Percentiles rank a stretch among this genome's conserved stretches.
phyloP scores from a whole-genome alignment of 2,888 invertebrate species.

The Cataglyphis cursor region DNA sequence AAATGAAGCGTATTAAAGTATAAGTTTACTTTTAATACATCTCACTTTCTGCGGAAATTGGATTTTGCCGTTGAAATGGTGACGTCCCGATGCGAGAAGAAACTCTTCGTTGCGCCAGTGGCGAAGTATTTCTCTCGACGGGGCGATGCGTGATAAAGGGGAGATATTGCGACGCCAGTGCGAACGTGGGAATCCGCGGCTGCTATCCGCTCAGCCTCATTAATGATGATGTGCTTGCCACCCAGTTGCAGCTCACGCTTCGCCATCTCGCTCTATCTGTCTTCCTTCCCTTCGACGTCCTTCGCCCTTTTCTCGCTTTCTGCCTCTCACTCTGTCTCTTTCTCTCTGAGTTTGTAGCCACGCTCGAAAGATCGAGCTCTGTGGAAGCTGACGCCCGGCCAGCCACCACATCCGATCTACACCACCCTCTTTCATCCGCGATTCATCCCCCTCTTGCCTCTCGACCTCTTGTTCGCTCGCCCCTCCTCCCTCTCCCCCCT shows the following conservation, averaged over 20 bases:
- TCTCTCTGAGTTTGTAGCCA: constrained; percentile 62
- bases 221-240: constrained; percentile 93
- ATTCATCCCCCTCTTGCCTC: constrained; percentile 26
- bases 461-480: constrained; percentile 37
- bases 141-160: constrained; percentile 77
- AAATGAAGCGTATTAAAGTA: no score
- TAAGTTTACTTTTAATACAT: constrained; percentile 1
- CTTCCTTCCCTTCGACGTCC: constrained; percentile 79
- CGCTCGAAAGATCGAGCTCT: constrained; percentile 64
- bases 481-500: neutral
- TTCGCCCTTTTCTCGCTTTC: constrained; percentile 31
- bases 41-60: constrained; percentile 5
- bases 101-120: constrained; percentile 69
- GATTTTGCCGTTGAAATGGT: constrained; percentile 9
- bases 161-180: constrained; percentile 83
- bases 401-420: constrained; percentile 67
- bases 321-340: constrained; percentile 21
- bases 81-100: constrained; percentile 51
- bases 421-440: constrained; percentile 64
- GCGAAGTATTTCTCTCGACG: constrained; percentile 45
- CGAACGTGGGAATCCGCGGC: constrained; percentile 84
- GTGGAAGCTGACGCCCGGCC: constrained; percentile 76
- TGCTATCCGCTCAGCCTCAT: constrained; percentile 89
- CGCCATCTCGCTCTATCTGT: constrained; percentile 79
- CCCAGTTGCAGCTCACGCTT: constrained; percentile 88